These are phyloP conservation scores for zebrafish (Danio rerio) DNA, from an alignment of 2,113 vertebrate species.

Conservation along the genomic window DNA sequence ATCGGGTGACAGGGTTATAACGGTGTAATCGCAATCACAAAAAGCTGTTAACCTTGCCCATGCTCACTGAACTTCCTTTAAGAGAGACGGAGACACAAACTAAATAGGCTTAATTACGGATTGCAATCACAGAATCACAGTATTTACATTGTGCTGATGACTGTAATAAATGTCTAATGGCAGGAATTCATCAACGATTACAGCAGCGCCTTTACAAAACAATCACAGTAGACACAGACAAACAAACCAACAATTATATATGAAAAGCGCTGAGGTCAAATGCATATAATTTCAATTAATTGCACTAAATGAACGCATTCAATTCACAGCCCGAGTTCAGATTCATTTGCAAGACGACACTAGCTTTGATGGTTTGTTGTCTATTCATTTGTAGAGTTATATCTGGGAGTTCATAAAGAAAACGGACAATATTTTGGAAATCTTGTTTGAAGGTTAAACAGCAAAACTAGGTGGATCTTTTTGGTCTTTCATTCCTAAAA, in stretches of 20 bases:
- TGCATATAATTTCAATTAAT: background rate
- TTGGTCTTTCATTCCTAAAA: no score
- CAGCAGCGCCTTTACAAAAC: background rate
- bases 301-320: background rate
- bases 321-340: background rate
- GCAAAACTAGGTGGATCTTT: no score
- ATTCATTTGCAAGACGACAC: background rate
- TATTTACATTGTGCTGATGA: slow-evolving; percentile 52
- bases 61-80: slow-evolving; percentile 21
- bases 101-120: slow-evolving; percentile 3
- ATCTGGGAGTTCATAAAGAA: no score
- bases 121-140: slow-evolving; percentile 7
- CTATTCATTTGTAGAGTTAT: background rate
- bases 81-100: background rate
- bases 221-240: background rate
- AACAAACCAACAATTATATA: background rate
- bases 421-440: no score
- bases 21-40: slow-evolving; percentile 12
- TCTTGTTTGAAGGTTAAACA: no score
- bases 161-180: slow-evolving; percentile 60
- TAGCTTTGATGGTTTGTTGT: background rate
- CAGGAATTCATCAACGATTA: slow-evolving; percentile 55
- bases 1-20: slow-evolving; percentile 53
- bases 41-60: slow-evolving; percentile 21
- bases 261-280: background rate